phyloP scores from a whole-genome alignment of 2,888 invertebrate species.

The Brachynemurus nebulosus region DNA sequence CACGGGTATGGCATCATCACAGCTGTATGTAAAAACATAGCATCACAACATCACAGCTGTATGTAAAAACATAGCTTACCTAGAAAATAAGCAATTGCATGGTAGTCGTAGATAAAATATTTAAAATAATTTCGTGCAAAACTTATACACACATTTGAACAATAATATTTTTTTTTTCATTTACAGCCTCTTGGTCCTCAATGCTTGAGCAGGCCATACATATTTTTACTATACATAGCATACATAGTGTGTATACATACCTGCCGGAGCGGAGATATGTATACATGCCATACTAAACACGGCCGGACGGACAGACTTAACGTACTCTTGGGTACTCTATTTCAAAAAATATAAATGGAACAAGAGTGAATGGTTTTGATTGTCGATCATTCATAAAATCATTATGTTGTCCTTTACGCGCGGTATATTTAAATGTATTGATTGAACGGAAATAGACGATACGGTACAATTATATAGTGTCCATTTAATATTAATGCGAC shows the following conservation, averaged over 20 bases:
- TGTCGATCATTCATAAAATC: background rate
- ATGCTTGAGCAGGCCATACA: background rate
- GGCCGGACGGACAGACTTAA: background rate
- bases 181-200: constrained; percentile 1
- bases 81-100: too few species aligned
- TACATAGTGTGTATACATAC: background rate
- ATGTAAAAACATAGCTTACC: too few species aligned
- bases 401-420: background rate
- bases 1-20: too few species aligned
- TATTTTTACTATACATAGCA: too few species aligned
- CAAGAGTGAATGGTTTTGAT: background rate
- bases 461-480: too few species aligned
- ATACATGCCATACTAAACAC: background rate
- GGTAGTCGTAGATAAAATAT: too few species aligned
- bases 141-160: too few species aligned
- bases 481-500: too few species aligned
- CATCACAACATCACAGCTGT: too few species aligned
- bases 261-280: background rate
- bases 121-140: too few species aligned
- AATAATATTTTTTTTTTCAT: too few species aligned
- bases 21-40: too few species aligned
- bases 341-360: background rate
- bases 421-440: background rate
- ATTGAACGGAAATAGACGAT: background rate
- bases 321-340: background rate